Percentiles rank a stretch among this genome's conserved stretches.
phyloP scores from a whole-genome alignment of 2,113 vertebrate species.

The Antennarius striatus region DNA sequence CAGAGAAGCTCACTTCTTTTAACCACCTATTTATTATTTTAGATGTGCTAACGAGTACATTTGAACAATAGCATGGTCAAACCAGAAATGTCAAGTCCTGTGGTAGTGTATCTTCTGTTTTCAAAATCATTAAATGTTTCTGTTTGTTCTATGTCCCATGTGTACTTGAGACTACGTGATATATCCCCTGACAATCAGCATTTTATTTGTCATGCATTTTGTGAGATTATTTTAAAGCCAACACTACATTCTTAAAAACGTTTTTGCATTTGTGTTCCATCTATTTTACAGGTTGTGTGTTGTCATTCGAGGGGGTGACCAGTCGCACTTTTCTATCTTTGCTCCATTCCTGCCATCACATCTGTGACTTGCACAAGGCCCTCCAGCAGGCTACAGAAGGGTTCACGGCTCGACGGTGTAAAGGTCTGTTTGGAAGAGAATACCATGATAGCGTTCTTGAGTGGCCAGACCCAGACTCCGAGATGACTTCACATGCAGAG shows the following conservation, averaged over 20 bases:
- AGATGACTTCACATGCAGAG: constrained; percentile 2
- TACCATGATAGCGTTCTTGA: neutral
- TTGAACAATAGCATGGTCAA: too few species aligned
- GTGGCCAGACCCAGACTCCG: neutral
- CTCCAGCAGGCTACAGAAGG: constrained; percentile 58
- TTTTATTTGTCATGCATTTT: too few species aligned
- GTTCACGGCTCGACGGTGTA: constrained; percentile 38
- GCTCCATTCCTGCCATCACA: constrained; percentile 52
- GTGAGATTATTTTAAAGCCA: neutral
- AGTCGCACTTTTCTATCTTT: constrained; percentile 63
- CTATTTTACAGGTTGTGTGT: constrained; percentile 60
- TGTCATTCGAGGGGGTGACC: constrained; percentile 65
- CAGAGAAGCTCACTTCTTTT: neutral
- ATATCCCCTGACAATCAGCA: too few species aligned
- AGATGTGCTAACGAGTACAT: too few species aligned
- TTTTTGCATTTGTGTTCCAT: neutral
- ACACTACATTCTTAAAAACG: neutral
- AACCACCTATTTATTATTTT: too few species aligned
- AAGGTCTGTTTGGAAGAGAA: constrained; percentile 1
- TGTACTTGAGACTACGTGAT: too few species aligned
- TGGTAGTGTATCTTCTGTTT: too few species aligned
- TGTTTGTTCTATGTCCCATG: too few species aligned
- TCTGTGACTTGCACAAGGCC: constrained; percentile 69
- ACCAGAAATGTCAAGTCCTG: too few species aligned
- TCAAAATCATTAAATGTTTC: too few species aligned